These are phyloP conservation scores for Ectemnius continuus DNA, from an alignment of 2,888 invertebrate genomes.

Conservation along the genomic window DNA sequence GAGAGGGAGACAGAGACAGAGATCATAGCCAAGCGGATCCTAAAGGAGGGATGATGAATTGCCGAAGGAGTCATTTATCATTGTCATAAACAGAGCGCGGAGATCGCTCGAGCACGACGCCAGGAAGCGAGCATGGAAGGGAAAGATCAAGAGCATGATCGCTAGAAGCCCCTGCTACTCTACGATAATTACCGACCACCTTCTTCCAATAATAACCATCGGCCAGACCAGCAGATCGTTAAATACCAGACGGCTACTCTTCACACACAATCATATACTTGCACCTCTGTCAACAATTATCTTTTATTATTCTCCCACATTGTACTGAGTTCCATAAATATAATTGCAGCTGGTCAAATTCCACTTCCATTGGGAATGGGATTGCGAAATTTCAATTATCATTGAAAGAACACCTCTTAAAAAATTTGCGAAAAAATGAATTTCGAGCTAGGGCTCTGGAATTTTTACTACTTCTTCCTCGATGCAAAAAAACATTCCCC, in stretches of 20 bases:
- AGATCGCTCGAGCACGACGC: conserved; percentile 20
- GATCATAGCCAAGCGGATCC: conserved; percentile 11
- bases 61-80: conserved; percentile 65
- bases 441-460: too few relatives aligned
- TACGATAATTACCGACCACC: conserved; percentile 60
- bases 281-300: background rate
- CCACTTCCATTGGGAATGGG: background rate
- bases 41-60: conserved; percentile 64
- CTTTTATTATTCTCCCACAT: background rate
- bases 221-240: background rate
- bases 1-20: background rate
- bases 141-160: conserved; percentile 10
- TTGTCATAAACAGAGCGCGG: conserved; percentile 65
- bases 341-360: conserved; percentile 5
- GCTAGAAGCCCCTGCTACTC: conserved; percentile 38
- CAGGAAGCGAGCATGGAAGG: conserved; percentile 14
- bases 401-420: too few relatives aligned
- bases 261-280: background rate
- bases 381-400: background rate
- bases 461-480: too few relatives aligned
- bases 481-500: too few relatives aligned
- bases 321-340: background rate
- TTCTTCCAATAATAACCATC: conserved; percentile 48
- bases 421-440: too few relatives aligned
- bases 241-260: background rate